These are phyloP conservation scores for Pandemis corylana DNA, from an alignment of 2,888 invertebrate species.

Conservation along the genomic window DNA sequence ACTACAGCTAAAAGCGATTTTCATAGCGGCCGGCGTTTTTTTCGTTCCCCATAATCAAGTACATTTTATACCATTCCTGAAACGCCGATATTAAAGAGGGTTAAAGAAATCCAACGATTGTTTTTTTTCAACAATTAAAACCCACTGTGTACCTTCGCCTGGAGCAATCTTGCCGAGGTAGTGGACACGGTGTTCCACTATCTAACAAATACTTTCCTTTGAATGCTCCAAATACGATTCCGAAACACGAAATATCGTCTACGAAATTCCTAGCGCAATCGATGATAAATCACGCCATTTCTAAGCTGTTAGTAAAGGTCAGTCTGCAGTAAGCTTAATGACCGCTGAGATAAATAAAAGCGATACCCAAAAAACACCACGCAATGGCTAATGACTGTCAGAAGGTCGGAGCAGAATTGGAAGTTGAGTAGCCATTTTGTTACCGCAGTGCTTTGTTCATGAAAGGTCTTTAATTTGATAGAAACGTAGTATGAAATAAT, in stretches of 20 bases:
- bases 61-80: too few relatives aligned
- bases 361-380: slow-evolving; percentile 1
- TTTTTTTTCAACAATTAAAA: too few relatives aligned
- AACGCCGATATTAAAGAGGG: too few relatives aligned
- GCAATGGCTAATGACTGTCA: slow-evolving; percentile 6
- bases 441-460: neutral
- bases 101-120: too few relatives aligned
- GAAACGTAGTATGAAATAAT: too few relatives aligned
- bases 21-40: too few relatives aligned
- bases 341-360: slow-evolving; percentile 21
- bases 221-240: neutral
- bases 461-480: neutral
- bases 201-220: neutral
- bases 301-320: slow-evolving; percentile 28
- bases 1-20: too few relatives aligned
- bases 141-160: too few relatives aligned
- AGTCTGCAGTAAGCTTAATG: neutral
- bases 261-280: neutral
- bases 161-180: too few relatives aligned
- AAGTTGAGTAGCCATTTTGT: neutral
- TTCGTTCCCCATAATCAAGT: too few relatives aligned
- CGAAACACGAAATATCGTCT: neutral
- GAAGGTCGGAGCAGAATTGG: neutral
- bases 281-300: slow-evolving; percentile 28
- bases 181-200: neutral